phyloP scores from a whole-genome alignment of 2,888 invertebrate genomes.

The Caradrina clavipalpis region DNA sequence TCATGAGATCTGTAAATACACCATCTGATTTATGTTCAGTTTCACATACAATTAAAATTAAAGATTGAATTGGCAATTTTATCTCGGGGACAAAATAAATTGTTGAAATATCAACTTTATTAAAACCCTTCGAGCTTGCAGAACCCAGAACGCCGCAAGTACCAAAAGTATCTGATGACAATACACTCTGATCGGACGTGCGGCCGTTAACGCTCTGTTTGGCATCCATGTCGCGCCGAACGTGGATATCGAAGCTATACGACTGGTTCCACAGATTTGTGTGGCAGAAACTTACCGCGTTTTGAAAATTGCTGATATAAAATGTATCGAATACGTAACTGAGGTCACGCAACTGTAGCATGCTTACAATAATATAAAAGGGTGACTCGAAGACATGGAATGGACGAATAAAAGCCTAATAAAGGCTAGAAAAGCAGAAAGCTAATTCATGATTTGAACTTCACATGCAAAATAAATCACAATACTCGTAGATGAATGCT shows the following conservation, averaged over 20 bases:
- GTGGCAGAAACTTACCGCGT: constrained; percentile 23
- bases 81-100: neutral
- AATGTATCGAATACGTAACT: neutral
- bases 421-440: too few species aligned
- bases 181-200: constrained; percentile 67
- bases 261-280: constrained; percentile 20
- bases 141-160: constrained; percentile 25
- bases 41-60: neutral
- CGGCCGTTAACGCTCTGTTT: constrained; percentile 80
- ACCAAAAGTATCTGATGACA: constrained; percentile 65
- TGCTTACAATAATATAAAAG: neutral
- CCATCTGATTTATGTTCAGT: neutral
- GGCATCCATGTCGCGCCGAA: constrained; percentile 66
- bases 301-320: constrained; percentile 2
- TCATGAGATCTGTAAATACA: neutral
- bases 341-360: neutral
- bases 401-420: neutral
- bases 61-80: neutral
- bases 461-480: constrained; percentile 18
- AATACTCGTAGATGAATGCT: neutral
- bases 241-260: constrained; percentile 63
- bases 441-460: neutral
- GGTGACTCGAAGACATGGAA: neutral
- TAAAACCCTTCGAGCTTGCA: constrained; percentile 27
- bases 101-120: neutral